Conservation (phyloP, 2,113 vertebrate genomes). For the Catharus fuscescens region DNA sequence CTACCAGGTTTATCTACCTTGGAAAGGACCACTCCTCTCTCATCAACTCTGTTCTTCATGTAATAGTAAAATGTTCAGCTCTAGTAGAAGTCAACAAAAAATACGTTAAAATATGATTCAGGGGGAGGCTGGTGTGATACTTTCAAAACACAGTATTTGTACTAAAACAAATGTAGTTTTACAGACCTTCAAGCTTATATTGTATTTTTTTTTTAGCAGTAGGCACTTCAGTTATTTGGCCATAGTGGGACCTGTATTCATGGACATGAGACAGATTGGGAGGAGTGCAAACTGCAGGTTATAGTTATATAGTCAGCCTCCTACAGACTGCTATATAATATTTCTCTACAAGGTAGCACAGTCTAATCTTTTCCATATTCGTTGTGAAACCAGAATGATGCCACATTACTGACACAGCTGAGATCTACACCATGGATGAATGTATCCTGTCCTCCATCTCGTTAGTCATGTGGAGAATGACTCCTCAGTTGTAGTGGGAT, state of each 20-base stretch:
- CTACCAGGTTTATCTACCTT: not conserved
- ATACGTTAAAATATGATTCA: not conserved
- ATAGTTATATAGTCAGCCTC: not conserved
- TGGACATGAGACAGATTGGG: fast-evolving
- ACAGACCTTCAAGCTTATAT: not conserved
- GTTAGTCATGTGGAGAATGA: not conserved
- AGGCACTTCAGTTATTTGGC: not conserved
- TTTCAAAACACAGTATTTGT: not conserved
- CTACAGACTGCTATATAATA: not conserved
- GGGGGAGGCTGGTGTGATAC: not conserved
- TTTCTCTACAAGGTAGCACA: not conserved
- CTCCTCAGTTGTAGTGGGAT: not conserved
- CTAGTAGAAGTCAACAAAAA: not conserved
- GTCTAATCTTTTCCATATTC: not conserved
- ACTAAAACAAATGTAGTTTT: not conserved
- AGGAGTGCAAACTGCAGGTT: not conserved
- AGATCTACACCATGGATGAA: fast-evolving
- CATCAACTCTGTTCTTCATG: fast-evolving
- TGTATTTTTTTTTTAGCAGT: not conserved
- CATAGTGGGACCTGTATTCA: not conserved
- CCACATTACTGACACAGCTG: not conserved
- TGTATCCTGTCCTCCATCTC: not conserved
- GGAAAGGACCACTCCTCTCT: not conserved
- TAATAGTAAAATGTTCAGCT: not conserved
- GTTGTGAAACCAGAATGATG: not conserved